phyloP scores from a whole-genome alignment of 2,888 invertebrate genomes.

The Hoplodrina ambigua region DNA sequence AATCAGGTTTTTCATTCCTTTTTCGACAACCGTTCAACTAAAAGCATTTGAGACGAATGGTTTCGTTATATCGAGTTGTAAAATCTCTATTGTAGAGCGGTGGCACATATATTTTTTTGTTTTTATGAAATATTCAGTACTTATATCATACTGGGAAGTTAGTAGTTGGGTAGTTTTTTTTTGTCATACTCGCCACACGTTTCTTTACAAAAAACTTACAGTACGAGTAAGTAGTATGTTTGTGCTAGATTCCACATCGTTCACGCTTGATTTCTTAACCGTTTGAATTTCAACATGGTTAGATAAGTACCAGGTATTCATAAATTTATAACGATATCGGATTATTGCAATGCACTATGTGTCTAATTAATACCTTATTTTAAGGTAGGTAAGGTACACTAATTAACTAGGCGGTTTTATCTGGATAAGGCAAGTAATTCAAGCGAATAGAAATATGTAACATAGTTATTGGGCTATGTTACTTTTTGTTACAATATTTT shows the following conservation, averaged over 20 bases:
- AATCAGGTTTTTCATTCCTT: constrained; percentile 50
- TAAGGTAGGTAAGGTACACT: constrained; percentile 9
- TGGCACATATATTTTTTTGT: constrained; percentile 5
- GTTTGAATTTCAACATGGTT: constrained; percentile 63
- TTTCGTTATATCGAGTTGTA: constrained; percentile 31
- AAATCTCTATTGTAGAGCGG: constrained; percentile 9
- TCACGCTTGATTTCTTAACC: constrained; percentile 67
- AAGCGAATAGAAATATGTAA: no score
- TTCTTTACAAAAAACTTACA: constrained; percentile 44
- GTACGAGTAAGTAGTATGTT: constrained; percentile 29
- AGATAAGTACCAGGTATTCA: constrained; percentile 61
- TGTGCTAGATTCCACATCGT: constrained; percentile 60
- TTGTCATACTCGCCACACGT: constrained; percentile 28
- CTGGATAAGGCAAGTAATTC: not conserved
- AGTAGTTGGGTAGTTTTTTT: constrained; percentile 14
- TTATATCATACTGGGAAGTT: constrained; percentile 24
- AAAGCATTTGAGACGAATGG: constrained; percentile 37
- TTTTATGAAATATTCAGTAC: constrained; percentile 24
- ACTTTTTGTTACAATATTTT: constrained; percentile 7
- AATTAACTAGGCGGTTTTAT: constrained; percentile 21
- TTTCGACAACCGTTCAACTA: constrained; percentile 51
- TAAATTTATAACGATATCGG: constrained; percentile 56
- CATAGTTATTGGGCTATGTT: not conserved
- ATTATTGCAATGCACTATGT: constrained; percentile 34
- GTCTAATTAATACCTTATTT: constrained; percentile 32